These are phyloP conservation scores for Acyrthosiphon pisum DNA, from an alignment of 1,140 invertebrate genomes.

Conservation along the genomic window DNA sequence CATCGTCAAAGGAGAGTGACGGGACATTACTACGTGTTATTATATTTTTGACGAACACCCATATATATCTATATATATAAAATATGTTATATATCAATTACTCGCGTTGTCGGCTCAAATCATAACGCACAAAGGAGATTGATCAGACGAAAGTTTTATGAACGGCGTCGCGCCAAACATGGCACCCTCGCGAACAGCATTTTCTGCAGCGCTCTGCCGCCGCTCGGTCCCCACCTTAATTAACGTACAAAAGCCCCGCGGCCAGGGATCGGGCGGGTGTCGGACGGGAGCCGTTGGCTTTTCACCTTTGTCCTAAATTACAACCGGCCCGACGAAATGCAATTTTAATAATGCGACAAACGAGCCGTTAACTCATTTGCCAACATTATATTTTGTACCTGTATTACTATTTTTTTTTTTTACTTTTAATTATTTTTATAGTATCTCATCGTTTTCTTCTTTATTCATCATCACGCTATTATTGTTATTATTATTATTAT, in stretches of 20 bases:
- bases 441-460: neutral
- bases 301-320: slow-evolving; percentile 48
- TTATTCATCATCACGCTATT: neutral
- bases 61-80: neutral
- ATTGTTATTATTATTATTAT: neutral
- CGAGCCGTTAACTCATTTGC: slow-evolving; percentile 33
- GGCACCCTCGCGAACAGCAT: neutral
- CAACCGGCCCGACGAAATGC: neutral
- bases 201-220: neutral
- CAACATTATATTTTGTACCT: neutral
- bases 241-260: slow-evolving; percentile 47
- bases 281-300: neutral
- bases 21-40: neutral
- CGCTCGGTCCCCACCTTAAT: slow-evolving; percentile 30
- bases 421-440: slow-evolving; percentile 17
- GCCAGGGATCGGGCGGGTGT: neutral
- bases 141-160: slow-evolving; percentile 50
- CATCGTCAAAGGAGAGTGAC: neutral
- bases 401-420: slow-evolving; percentile 19
- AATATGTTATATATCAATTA: slow-evolving; percentile 30
- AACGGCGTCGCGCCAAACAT: neutral
- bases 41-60: neutral
- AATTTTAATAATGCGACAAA: slow-evolving; percentile 55
- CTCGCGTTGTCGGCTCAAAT: slow-evolving; percentile 51
- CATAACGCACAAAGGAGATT: slow-evolving; percentile 54